These are phyloP conservation scores for Caradrina kadenii DNA, from an alignment of 2,888 invertebrate genomes.

Conservation along the genomic window DNA sequence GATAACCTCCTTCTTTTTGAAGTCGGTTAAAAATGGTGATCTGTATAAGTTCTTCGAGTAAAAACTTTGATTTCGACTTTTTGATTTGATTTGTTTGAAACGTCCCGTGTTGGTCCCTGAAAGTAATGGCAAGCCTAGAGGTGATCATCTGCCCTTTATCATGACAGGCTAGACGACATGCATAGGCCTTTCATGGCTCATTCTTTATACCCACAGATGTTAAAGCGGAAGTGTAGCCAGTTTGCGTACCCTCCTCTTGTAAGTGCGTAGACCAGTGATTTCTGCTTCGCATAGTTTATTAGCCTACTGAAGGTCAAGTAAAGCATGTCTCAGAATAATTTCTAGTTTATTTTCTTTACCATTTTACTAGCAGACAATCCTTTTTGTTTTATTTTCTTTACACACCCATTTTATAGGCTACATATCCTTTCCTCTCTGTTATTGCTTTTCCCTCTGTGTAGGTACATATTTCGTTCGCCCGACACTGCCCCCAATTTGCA, in stretches of 20 bases:
- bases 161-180: too few relatives aligned
- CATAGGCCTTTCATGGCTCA: too few relatives aligned
- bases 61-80: too few relatives aligned
- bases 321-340: background rate
- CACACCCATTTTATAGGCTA: slow-evolving; percentile 14
- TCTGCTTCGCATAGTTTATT: background rate
- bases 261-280: background rate
- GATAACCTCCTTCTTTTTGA: too few relatives aligned
- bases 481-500: background rate
- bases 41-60: too few relatives aligned
- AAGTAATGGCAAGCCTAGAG: too few relatives aligned
- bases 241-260: background rate
- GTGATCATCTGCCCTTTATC: too few relatives aligned
- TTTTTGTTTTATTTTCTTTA: background rate
- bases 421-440: background rate
- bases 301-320: background rate
- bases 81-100: too few relatives aligned
- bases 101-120: too few relatives aligned
- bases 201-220: too few relatives aligned
- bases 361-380: slow-evolving; percentile 13
- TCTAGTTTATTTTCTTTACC: background rate
- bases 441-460: slow-evolving; percentile 4
- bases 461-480: background rate
- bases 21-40: too few relatives aligned
- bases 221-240: too few relatives aligned